Evolutionary conservation across 2,888 invertebrate species (phyloP).

Genomic region (Meteorus cinctellus): DNA sequence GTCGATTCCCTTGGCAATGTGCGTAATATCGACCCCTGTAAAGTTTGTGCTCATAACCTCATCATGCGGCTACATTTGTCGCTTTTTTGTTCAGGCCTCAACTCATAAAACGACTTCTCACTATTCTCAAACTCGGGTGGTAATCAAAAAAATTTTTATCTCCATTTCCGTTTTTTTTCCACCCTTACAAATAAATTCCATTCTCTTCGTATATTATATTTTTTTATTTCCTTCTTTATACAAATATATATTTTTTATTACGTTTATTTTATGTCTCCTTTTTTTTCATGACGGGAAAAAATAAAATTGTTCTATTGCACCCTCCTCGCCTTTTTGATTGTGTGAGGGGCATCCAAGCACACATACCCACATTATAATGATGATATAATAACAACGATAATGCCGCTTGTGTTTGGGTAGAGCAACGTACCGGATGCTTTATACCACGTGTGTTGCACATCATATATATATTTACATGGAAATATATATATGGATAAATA

Average conservation of each 20-base stretch:
- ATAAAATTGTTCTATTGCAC: not conserved
- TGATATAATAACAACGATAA: constrained; percentile 41
- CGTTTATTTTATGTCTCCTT: not conserved
- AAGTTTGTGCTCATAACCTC: not conserved
- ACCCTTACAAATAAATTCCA: too few species aligned
- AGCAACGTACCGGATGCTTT: constrained; percentile 5
- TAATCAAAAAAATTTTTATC: constrained; percentile 10
- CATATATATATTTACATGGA: not conserved
- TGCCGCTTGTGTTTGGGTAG: not conserved
- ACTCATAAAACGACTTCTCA: constrained; percentile 12
- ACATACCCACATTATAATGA: constrained; percentile 32
- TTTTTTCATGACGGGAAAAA: not conserved
- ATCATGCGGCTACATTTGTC: constrained; percentile 3
- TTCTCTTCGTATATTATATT: not conserved
- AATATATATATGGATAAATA: constrained; percentile 4
- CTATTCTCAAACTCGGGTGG: not conserved
- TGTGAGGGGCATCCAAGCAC: constrained; percentile 9
- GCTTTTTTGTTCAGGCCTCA: not conserved
- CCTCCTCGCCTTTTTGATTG: not conserved
- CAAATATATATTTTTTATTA: not conserved
- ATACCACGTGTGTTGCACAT: not conserved
- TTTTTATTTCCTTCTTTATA: not conserved
- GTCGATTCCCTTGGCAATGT: constrained; percentile 32
- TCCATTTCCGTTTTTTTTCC: too few species aligned
- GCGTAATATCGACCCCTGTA: constrained; percentile 36